phyloP scores from a whole-genome alignment of 30 jellyfish, hydroid and myxozoan genomes.

The Morbakka virulenta region DNA sequence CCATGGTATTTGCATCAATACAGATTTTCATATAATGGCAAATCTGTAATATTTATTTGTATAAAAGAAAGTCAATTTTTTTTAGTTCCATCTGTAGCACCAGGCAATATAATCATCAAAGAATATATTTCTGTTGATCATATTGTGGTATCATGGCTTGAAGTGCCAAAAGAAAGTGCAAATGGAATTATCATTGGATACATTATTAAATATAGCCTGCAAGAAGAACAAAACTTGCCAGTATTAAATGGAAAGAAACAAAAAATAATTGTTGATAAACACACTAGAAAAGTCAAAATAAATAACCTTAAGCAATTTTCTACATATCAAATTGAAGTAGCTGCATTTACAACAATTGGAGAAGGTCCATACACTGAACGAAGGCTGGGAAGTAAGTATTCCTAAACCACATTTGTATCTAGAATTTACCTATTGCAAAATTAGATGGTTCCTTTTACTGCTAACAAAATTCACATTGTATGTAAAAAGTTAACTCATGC shows the following conservation, averaged over 20 bases:
- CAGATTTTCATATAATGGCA: too few relatives aligned
- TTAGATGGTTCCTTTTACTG: too few relatives aligned
- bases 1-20: too few relatives aligned
- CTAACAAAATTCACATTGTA: too few relatives aligned
- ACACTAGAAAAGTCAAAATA: conserved; percentile 15
- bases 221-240: conserved; percentile 3
- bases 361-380: conserved; percentile 47
- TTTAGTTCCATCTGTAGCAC: conserved; percentile 40
- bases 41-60: too few relatives aligned
- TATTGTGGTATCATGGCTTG: conserved; percentile 26
- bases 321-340: conserved; percentile 15
- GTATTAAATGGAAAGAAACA: conserved; percentile 12
- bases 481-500: too few relatives aligned
- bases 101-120: conserved; percentile 12
- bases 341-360: conserved; percentile 58
- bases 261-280: conserved; percentile 18
- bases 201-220: conserved; percentile 17
- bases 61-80: too few relatives aligned
- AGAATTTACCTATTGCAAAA: too few relatives aligned
- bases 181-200: conserved; percentile 62
- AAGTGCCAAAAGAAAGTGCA: conserved; percentile 12
- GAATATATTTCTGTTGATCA: conserved; percentile 4
- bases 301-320: conserved; percentile 38
- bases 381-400: conserved; percentile 41
- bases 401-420: too few relatives aligned